Conservation (phyloP, 2,113 vertebrate genomes). For the Psammodynastes pulverulentus region DNA sequence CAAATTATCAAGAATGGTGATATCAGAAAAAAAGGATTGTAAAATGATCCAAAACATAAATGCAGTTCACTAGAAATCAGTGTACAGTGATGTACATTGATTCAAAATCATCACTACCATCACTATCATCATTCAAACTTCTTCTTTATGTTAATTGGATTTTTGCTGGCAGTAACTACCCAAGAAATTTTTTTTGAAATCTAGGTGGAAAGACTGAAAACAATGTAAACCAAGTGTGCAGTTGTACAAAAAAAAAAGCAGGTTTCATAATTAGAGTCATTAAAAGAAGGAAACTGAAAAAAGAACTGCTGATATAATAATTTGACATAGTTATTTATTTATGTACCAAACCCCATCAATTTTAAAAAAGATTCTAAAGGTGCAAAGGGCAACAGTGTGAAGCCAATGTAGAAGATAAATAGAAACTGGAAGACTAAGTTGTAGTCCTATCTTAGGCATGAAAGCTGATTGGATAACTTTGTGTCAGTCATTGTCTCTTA, state of each 20-base stretch:
- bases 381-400: not conserved
- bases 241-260: not conserved
- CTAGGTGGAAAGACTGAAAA: not conserved
- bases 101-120: not conserved
- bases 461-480: not conserved
- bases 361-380: not conserved
- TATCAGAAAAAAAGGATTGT: not conserved
- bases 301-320: not conserved
- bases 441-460: not conserved
- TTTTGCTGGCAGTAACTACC: not conserved
- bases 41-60: not conserved
- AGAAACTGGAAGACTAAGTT: not conserved
- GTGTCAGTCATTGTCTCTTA: not conserved
- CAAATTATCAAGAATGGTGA: not conserved
- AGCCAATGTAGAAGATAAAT: not conserved
- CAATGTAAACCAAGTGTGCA: not conserved
- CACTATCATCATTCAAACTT: not conserved
- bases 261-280: not conserved
- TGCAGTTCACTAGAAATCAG: not conserved
- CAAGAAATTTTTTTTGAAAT: not conserved
- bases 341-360: not conserved
- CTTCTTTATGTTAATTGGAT: not conserved
- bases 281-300: not conserved
- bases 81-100: not conserved
- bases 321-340: not conserved